phyloP scores from a whole-genome alignment of 2,888 invertebrate species.

The Xestia rhomboidea region DNA sequence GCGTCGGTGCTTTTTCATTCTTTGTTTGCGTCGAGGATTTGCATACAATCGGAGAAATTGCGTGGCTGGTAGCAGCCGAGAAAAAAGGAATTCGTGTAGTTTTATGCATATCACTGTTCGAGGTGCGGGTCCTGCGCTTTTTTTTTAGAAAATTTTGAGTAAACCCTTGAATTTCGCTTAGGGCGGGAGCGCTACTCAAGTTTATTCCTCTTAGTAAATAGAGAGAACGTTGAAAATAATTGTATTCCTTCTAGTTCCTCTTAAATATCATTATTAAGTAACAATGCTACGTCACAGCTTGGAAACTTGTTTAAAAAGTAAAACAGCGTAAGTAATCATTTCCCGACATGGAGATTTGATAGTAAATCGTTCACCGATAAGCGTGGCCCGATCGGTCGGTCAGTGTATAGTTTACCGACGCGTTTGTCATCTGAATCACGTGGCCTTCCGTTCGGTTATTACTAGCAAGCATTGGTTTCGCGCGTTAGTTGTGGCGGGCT shows the following conservation, averaged over 20 bases:
- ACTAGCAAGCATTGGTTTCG: slow-evolving; percentile 81
- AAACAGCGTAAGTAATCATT: slow-evolving; percentile 56
- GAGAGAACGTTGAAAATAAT: slow-evolving; percentile 12
- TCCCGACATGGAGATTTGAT: slow-evolving; percentile 62
- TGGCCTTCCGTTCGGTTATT: slow-evolving; percentile 86
- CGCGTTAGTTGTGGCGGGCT: slow-evolving; percentile 87
- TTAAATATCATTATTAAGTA: not conserved
- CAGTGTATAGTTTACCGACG: slow-evolving; percentile 79
- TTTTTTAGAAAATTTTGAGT: slow-evolving; percentile 38
- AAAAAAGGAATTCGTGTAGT: slow-evolving; percentile 84
- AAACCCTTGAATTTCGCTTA: slow-evolving; percentile 17
- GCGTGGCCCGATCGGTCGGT: slow-evolving; percentile 75
- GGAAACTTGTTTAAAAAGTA: slow-evolving; percentile 25
- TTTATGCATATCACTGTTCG: slow-evolving; percentile 81
- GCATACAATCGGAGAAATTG: slow-evolving; percentile 90
- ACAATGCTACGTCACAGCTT: slow-evolving; percentile 2
- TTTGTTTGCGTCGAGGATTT: slow-evolving; percentile 88
- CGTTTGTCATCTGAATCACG: slow-evolving; percentile 89
- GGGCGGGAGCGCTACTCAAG: not conserved
- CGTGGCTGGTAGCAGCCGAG: slow-evolving; percentile 81
- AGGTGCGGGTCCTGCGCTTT: slow-evolving; percentile 73
- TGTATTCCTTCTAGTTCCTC: not conserved
- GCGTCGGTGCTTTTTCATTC: slow-evolving; percentile 87
- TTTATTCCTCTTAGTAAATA: slow-evolving; percentile 13
- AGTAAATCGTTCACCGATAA: slow-evolving; percentile 77